Evolutionary conservation across 2,113 vertebrate species (phyloP), one percentile per base, ranked within the genome.

Genomic region (Arothron firmamentum): DNA sequence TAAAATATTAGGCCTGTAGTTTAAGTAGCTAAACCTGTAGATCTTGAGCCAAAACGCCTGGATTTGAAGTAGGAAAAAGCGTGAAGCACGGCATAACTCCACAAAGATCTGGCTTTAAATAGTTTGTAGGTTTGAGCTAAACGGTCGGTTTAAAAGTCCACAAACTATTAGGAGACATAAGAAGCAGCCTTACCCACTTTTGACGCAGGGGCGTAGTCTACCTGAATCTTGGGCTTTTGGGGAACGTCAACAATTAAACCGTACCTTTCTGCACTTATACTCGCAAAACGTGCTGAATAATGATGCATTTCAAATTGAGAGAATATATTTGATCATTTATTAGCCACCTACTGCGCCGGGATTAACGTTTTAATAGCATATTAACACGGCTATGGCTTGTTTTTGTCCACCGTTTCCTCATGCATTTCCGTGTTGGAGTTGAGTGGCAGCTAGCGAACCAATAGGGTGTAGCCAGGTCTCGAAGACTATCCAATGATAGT

Each of bases 321-420:
- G 21, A 11, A 9, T 9, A 17, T 16, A 2, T 20, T 7, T 42
- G 25, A 70, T 62, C 81, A 72, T 70, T 76, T 58, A 3, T 38
- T 23, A 65, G 20, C 10, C 23, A 58, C 53, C 13, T 56, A 46
- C 47, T 45, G 47, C 23, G 59, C 34, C 42, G n/a, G 16, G 47
- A 47, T 56, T 43, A 31, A 16, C 62, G 51, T 60, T 56, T 62
- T 54, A 49, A 59, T 64, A 54, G 47, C 50, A 49, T 46, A 52
- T 54, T 69, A 49, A 31, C 67, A 19, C 73, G 34, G 69, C 41
- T 72, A 50, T 67, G 19, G 51, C 65, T 82, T 74, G 76, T 81
- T 78, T 67, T 82, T 81, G 78, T 81, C 79, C 67, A 52, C 59
- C 56, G 85, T 84, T 89, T 89, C 88, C 85, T 87, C 52, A 58